Base-by-base conservation (phyloP, 2,888 invertebrate genomes). In the Drosophila sordidapex region DNA sequence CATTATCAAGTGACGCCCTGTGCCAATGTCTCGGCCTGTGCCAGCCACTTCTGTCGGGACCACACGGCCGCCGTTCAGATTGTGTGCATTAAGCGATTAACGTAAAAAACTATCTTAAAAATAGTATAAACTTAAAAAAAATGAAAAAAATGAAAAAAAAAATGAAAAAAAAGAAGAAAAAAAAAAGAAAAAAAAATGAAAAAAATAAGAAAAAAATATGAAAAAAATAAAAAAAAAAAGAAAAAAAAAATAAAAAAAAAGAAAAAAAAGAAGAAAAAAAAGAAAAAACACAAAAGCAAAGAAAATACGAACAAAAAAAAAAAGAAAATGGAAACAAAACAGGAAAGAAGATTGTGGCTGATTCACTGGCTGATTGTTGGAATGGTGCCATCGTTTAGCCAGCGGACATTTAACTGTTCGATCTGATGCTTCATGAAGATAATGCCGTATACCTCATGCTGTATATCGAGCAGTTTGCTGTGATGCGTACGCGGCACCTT, bases 391-490 rank as follows among this genome's bases (percentile, higher is more conserved):
- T 92, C 92, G 69, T 90, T 91, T 6, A 92, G 81, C 83, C 90
- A 92, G 31, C 82, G 83, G 4, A 92, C 89, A 79, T 92, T 92
- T 6, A 92, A 64, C 70, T 92, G 92, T 49, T 92, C 92, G 62
- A 92, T 92, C 74, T 92, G 91, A 76, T 92, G 92, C 66, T 92
- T 90, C 70, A 88, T 87, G 60, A 92, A 92, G 63, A 92, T 91
- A 54, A 92, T 92, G 56, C 92, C 92, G 46, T 92, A 79, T 11
- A 92, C 73, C 31, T 84, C 89, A 61, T 92, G 91, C 70, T 92
- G 92, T 54, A 92, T 91, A 31, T 92, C 92, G 63, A 91, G 83
- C 25, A 92, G 62, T 0, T 89, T 83, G 36, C 80, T 82, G 49
- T 84, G 85, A 76, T 91, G 88, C 1, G 92, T 92, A 6, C 91